phyloP scores from a whole-genome alignment of 2,113 vertebrate genomes.

The Spermophilus dauricus region DNA sequence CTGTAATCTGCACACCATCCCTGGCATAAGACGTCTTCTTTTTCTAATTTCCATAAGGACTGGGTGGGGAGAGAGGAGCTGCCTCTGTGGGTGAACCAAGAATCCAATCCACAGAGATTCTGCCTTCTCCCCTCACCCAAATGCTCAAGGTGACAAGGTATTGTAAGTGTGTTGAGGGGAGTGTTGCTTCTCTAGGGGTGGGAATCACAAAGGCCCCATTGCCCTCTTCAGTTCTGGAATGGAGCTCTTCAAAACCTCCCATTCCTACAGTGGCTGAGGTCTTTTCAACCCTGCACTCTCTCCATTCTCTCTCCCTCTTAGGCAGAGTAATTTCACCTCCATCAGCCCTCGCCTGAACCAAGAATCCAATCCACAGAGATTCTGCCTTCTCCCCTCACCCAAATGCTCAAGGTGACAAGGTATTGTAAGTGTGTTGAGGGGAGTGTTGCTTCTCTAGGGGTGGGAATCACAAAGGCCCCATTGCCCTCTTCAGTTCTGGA shows the following conservation, averaged over 20 bases:
- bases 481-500: background rate
- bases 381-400: background rate
- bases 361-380: background rate
- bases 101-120: background rate
- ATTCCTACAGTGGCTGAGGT: background rate
- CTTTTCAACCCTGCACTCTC: conserved; percentile 4
- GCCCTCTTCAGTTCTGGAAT: background rate
- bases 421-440: fast-evolving
- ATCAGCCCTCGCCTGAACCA: background rate
- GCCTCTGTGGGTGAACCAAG: background rate
- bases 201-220: background rate
- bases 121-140: background rate
- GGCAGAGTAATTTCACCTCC: background rate
- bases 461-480: background rate
- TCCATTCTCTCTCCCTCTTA: background rate
- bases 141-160: background rate
- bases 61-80: too few species aligned
- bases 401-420: background rate
- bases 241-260: background rate
- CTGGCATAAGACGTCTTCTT: background rate
- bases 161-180: fast-evolving
- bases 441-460: background rate
- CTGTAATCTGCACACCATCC: background rate
- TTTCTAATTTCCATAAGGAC: background rate
- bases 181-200: background rate